These are phyloP conservation scores for Xiphophorus couchianus DNA, from an alignment of 2,113 vertebrate species.

Conservation along the genomic window DNA sequence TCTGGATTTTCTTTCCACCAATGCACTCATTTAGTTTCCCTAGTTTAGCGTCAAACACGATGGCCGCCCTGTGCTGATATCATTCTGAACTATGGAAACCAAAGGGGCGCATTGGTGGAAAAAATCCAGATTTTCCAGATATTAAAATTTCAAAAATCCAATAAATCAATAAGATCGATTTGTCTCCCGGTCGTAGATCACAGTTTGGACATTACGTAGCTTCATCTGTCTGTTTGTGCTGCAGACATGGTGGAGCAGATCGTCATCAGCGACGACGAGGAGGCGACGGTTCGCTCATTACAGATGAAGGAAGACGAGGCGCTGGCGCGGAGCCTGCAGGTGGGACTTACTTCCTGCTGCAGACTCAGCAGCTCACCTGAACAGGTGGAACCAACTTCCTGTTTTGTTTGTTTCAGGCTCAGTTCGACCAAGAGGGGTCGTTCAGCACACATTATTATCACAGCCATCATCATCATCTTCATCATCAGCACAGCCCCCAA, in stretches of 20 bases:
- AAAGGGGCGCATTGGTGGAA: no score
- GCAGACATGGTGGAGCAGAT: conserved; percentile 46
- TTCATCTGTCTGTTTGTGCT: neutral
- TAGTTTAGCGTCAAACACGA: no score
- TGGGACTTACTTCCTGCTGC: conserved; percentile 9
- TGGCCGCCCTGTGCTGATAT: no score
- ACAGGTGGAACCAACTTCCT: neutral
- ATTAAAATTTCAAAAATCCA: no score
- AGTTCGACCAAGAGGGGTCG: conserved; percentile 76
- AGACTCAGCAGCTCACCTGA: neutral
- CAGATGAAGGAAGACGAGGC: conserved; percentile 80
- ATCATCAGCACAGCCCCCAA: conserved; percentile 20
- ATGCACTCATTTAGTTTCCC: no score
- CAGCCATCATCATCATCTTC: conserved; percentile 26
- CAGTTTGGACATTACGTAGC: neutral
- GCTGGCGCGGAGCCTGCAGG: conserved; percentile 79
- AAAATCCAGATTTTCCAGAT: no score
- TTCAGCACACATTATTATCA: conserved; percentile 20
- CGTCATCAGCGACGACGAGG: conserved; percentile 77
- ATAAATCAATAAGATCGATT: no score
- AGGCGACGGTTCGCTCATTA: conserved; percentile 55
- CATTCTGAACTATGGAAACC: no score
- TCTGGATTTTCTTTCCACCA: no score
- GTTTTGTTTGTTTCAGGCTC: conserved; percentile 58
- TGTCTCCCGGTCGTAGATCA: neutral